A percentile compares a stretch with the other conserved stretches of the same genome.
phyloP scores from a whole-genome alignment of 2,888 invertebrate genomes.

The Eurytoma adleriae region DNA sequence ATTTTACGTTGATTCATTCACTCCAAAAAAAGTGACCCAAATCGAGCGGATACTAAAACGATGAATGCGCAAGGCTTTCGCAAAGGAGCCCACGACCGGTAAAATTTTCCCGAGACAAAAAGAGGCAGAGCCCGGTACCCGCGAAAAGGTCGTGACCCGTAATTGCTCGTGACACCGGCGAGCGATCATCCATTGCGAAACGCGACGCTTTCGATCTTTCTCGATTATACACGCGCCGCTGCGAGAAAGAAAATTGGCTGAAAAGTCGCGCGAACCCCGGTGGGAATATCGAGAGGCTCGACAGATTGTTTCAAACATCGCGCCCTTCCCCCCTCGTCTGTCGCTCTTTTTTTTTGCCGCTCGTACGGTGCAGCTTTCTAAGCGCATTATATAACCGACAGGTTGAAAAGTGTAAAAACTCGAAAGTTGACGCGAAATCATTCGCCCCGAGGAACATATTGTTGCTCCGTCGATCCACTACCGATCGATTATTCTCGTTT shows the following conservation, averaged over 20 bases:
- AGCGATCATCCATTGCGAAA: neutral
- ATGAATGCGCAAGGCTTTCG: too few species aligned
- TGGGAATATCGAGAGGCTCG: neutral
- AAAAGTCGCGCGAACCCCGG: neutral
- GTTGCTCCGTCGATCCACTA: too few species aligned
- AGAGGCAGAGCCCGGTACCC: neutral
- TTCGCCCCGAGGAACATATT: too few species aligned
- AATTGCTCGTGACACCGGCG: neutral
- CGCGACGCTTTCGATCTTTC: neutral
- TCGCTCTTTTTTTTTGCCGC: neutral
- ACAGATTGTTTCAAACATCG: neutral
- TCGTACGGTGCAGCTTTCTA: neutral
- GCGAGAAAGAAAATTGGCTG: neutral
- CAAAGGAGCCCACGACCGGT: neutral
- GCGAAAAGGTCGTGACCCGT: conserved; percentile 21
- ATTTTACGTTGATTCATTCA: too few species aligned
- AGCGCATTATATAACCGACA: conserved; percentile 1
- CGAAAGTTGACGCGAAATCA: neutral
- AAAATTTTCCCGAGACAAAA: neutral
- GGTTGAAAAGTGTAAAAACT: conserved; percentile 1
- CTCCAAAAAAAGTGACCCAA: too few species aligned
- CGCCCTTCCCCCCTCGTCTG: neutral
- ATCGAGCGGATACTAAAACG: too few species aligned
- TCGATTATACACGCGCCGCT: neutral
- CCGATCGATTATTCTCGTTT: too few species aligned